A percentile compares a stretch with the other conserved stretches of the same genome.
These are phyloP conservation scores for Dryadula phaetusa DNA, from an alignment of 2,888 invertebrate genomes.

Conservation along the genomic window DNA sequence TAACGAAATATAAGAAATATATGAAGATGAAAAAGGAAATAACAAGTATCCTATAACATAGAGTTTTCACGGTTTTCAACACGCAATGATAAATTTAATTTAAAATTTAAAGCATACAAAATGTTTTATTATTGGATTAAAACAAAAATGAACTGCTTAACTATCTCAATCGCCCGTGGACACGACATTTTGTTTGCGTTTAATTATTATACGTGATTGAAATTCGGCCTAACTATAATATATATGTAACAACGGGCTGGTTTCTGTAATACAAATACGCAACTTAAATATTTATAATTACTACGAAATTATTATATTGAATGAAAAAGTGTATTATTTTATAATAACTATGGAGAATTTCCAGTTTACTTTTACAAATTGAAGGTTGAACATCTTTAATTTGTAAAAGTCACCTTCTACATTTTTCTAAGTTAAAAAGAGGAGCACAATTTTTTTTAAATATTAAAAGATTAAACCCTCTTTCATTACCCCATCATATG, in stretches of 20 bases:
- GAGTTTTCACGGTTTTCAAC: neutral
- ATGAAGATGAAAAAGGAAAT: too few relatives aligned
- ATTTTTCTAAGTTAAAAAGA: too few relatives aligned
- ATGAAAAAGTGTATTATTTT: neutral
- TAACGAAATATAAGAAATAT: too few relatives aligned
- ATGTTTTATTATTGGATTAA: conserved; percentile 30
- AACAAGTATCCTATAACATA: neutral
- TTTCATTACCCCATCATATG: neutral
- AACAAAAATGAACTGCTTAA: conserved; percentile 64
- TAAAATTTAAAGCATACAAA: conserved; percentile 18
- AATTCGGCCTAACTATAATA: conserved; percentile 49
- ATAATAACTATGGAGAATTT: neutral
- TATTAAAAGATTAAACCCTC: too few relatives aligned
- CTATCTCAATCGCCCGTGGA: conserved; percentile 60
- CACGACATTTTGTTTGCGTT: conserved; percentile 72
- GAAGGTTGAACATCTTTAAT: too few relatives aligned
- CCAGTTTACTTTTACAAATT: too few relatives aligned
- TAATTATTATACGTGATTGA: conserved; percentile 74
- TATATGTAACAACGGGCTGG: conserved; percentile 23
- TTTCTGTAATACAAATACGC: conserved; percentile 6
- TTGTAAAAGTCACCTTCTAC: too few relatives aligned
- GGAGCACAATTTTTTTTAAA: too few relatives aligned
- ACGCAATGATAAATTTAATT: neutral
- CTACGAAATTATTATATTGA: neutral
- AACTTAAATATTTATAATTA: neutral